These are phyloP conservation scores for Anoplopoma fimbria DNA, from an alignment of 2,113 vertebrate genomes.

Conservation along the genomic window DNA sequence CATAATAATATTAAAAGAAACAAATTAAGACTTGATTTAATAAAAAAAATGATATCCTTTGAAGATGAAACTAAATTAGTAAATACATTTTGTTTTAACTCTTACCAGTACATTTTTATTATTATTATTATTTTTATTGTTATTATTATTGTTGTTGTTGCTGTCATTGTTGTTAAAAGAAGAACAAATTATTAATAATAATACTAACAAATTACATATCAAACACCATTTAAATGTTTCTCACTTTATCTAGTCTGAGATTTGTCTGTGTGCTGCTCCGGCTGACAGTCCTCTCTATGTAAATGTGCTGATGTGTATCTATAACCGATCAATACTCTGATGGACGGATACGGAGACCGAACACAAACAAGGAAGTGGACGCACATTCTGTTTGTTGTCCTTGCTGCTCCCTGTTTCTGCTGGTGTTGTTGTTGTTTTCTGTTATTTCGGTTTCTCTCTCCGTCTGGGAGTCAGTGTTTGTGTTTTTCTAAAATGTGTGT, in stretches of 20 bases:
- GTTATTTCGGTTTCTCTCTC: conserved; percentile 2
- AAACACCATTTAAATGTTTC: neutral
- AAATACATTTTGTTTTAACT: neutral
- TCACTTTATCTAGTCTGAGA: neutral
- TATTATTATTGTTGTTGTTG: neutral
- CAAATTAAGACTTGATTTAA: neutral
- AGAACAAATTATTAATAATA: neutral
- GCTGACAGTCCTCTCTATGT: conserved; percentile 36
- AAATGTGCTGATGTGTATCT: conserved; percentile 60
- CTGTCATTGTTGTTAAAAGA: neutral
- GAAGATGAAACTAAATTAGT: neutral
- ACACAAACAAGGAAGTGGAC: conserved; percentile 49
- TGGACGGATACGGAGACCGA: conserved; percentile 39
- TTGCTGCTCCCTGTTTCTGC: conserved; percentile 24
- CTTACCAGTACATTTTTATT: neutral
- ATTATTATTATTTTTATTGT: too few relatives aligned
- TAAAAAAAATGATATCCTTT: neutral
- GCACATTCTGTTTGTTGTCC: conserved; percentile 49
- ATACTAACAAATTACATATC: neutral
- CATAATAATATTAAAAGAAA: neutral
- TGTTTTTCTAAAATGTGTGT: conserved; percentile 9
- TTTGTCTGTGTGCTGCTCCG: neutral
- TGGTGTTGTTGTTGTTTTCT: conserved; percentile 33
- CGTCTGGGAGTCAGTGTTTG: neutral
- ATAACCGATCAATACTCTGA: conserved; percentile 55